Base-by-base conservation (phyloP, 2,797 vertebrate genomes). In the Lagorchestes hirsutus region DNA sequence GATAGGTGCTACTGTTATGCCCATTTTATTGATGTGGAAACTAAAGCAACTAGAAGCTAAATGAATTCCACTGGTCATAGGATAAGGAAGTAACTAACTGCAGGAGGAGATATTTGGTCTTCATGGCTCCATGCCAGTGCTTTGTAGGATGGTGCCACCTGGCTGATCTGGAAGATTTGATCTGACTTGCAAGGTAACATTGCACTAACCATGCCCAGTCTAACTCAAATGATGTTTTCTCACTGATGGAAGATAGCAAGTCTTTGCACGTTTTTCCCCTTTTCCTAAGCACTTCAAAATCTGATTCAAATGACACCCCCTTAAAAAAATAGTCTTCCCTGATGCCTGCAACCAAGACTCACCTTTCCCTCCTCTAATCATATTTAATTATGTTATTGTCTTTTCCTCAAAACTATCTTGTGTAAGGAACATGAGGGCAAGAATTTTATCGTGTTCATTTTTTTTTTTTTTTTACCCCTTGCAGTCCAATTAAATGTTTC, bases 401-500 rank as follows among this genome's bases (percentile, higher is more conserved):
- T 82, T 50, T 27, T 46, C 46, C 10, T 6, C 22, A 8, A 82
- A 82, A 82, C 40, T 46, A 27, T 46, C 46, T 87, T 50, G 22
- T 50, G 22, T 87, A 27, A 87, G 27, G 40, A 87, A 87, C 24
- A 87, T 27, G 10, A 87, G 2, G 9, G 22, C 74, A 87, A 18
- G 22, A n/a, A 82, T 46, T 46, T 82, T 82, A 10, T 40, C 10
- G 3, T 40, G 67, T 82, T 82, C 18, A 67, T 14, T 40, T 40
- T 59, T 59, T 24, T 57, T 24, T 57, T 57, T 55, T 55, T 34
- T 67, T n/a, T 34, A 67, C 9, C 13, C 12, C 59, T n/a, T 67
- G 11, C 13, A 67, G 1, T 96, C 90, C 40, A 46, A 93, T 8
- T 67, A 62, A 91, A 93, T 93, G 24, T 94, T 97, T 96, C 93